Percentiles rank a stretch among this genome's conserved stretches.
Evolutionary conservation across 2,797 vertebrate genomes (phyloP).

Genomic region (Sparidentex hasta): DNA sequence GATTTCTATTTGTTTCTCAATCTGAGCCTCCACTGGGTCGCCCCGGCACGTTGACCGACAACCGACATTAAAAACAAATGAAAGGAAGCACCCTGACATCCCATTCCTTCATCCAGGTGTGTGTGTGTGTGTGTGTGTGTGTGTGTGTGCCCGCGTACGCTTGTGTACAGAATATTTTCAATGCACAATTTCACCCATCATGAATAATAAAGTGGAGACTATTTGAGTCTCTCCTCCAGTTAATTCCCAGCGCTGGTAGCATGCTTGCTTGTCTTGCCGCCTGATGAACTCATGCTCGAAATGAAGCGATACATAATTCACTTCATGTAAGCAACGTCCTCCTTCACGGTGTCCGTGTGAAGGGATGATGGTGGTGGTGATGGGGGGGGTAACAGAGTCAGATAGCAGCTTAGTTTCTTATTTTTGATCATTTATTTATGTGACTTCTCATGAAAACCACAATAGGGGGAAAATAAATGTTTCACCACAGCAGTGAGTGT

Average conservation of each 20-base stretch:
- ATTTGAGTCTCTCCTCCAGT: constrained; percentile 42
- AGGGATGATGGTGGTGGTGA: not conserved
- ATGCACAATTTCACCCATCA: constrained; percentile 42
- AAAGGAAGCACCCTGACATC: constrained; percentile 47
- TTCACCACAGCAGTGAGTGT: constrained; percentile 10
- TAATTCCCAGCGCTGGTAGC: constrained; percentile 46
- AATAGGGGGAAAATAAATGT: constrained; percentile 28
- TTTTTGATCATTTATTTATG: constrained; percentile 58
- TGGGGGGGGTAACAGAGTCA: constrained; percentile 7
- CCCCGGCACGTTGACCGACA: constrained; percentile 47
- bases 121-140: constrained; percentile 27
- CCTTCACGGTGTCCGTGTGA: constrained; percentile 7
- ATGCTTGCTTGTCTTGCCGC: constrained; percentile 40
- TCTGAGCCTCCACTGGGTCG: constrained; percentile 32
- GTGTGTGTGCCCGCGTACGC: not conserved
- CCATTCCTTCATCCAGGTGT: constrained; percentile 37
- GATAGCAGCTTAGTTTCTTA: constrained; percentile 13
- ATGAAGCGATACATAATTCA: constrained; percentile 62
- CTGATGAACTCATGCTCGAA: constrained; percentile 43
- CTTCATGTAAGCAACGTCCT: constrained; percentile 40
- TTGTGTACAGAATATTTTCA: constrained; percentile 36
- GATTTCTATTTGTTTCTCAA: constrained; percentile 75
- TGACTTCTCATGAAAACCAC: constrained; percentile 32
- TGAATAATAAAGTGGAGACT: constrained; percentile 56
- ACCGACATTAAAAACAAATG: constrained; percentile 57